Evolutionary conservation across 2,888 invertebrate genomes (phyloP), one percentile per base, ranked within the genome.

Genomic region (Lasioglossum figueresi): DNA sequence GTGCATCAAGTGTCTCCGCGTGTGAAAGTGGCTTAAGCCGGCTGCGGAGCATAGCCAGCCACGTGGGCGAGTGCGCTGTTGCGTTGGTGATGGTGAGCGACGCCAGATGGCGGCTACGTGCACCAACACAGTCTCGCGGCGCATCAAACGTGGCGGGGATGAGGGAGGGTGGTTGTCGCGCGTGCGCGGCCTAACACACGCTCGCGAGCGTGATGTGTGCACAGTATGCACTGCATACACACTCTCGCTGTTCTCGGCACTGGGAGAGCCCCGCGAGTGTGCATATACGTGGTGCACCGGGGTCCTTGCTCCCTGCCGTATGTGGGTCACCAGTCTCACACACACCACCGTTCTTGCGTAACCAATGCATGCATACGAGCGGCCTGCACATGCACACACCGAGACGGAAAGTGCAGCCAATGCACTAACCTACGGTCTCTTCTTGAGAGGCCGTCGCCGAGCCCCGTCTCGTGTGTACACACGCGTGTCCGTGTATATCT

Each of bases 281-380:
- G 76, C 72, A 80, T 86, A 83, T 88, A 91, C 91, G 91, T 90
- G 92, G 91, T 92, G 92, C 92, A 92, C 89, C 91, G 94, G 93
- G 95, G 95, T 95, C 95, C 94, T 95, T 95, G 95, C 95, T 94
- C 95, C 92, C 95, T 90, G 89, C 91, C 94, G 94, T 94, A 95
- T 95, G 94, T 95, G 92, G 95, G 95, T 95, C 95, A 95, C 94
- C 95, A 95, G 95, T 95, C 95, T 95, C 94, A 94, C 95, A 94
- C 95, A 94, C 94, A 94, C 92, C 91, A 91, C 92, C 92, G 91
- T 94, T 94, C 94, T 95, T 94, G 95, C 95, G 95, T 94, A 95
- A 95, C 93, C 92, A 93, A 94, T 94, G 94, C 94, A 94, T 94
- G 88, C 88, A 91, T 73, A 84, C 90, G 85, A 71, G 80, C 86